Evolutionary conservation across 1,140 invertebrate genomes (phyloP).

Genomic region (Drosophila mauritiana): DNA sequence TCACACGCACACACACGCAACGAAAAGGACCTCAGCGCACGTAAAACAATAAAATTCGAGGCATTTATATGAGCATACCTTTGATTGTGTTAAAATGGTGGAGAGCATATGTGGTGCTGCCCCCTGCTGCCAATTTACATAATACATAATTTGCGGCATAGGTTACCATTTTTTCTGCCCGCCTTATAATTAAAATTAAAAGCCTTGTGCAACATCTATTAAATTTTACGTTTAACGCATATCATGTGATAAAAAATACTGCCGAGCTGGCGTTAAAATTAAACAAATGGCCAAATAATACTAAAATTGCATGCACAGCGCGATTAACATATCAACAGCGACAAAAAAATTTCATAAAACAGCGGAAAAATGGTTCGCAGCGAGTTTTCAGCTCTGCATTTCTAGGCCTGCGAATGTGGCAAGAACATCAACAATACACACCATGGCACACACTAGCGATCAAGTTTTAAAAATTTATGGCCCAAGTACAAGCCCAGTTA

Average conservation of each 20-base stretch:
- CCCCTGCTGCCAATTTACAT: slow-evolving; percentile 29
- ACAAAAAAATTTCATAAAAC: slow-evolving; percentile 51
- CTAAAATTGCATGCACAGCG: slow-evolving; percentile 68
- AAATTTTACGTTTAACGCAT: slow-evolving; percentile 27
- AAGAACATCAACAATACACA: slow-evolving; percentile 33
- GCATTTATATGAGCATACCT: slow-evolving; percentile 77
- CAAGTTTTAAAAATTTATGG: slow-evolving; percentile 76
- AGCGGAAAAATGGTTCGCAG: slow-evolving; percentile 59
- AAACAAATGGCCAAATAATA: slow-evolving; percentile 68
- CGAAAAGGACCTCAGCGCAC: slow-evolving; percentile 19
- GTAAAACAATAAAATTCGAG: slow-evolving; percentile 76
- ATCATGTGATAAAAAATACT: slow-evolving; percentile 29
- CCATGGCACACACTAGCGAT: slow-evolving; percentile 56
- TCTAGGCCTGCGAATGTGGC: slow-evolving; percentile 27
- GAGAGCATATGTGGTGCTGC: background rate
- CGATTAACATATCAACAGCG: slow-evolving; percentile 78
- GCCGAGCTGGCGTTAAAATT: slow-evolving; percentile 44
- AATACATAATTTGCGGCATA: slow-evolving; percentile 54
- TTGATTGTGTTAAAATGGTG: slow-evolving; percentile 55
- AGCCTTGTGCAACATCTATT: slow-evolving; percentile 15
- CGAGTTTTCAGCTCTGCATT: slow-evolving; percentile 66
- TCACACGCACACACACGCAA: slow-evolving; percentile 18
- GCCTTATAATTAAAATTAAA: slow-evolving; percentile 65
- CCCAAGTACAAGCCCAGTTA: slow-evolving; percentile 62
- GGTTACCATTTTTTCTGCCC: slow-evolving; percentile 38